Percentiles rank a stretch among this genome's conserved stretches.
Conservation (phyloP, 1,140 invertebrate species). For the Drosophila ercepeae region DNA sequence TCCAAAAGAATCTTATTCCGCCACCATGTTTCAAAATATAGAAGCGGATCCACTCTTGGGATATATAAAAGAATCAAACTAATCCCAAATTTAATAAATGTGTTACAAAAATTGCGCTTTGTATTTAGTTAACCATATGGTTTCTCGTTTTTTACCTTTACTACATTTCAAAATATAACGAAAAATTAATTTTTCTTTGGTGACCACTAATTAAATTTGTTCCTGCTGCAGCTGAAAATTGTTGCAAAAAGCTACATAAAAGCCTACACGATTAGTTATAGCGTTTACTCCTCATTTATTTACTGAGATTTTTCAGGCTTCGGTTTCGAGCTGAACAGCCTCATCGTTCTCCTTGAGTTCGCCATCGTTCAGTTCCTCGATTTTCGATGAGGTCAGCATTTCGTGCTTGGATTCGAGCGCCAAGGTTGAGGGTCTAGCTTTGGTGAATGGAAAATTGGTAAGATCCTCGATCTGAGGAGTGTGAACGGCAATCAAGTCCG, state of each 20-base stretch:
- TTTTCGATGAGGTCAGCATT: conserved; percentile 20
- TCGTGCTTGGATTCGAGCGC: conserved; percentile 68
- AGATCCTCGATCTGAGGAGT: conserved; percentile 87
- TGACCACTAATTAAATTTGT: conserved; percentile 15
- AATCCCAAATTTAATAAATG: conserved; percentile 7
- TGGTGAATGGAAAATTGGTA: conserved; percentile 75
- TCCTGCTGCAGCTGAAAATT: conserved; percentile 34
- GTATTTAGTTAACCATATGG: conserved; percentile 53
- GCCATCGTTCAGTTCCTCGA: conserved; percentile 14
- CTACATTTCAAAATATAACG: conserved; percentile 39
- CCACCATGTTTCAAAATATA: too few species aligned
- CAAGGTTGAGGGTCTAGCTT: conserved; percentile 75
- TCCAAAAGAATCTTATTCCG: not conserved
- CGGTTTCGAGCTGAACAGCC: conserved; percentile 14
- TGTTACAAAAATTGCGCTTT: conserved; percentile 75
- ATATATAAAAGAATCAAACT: not conserved
- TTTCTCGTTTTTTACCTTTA: conserved; percentile 29
- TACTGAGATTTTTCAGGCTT: conserved; percentile 34
- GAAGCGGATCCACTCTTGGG: too few species aligned
- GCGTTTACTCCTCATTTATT: conserved; percentile 32
- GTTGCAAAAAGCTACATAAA: conserved; percentile 71
- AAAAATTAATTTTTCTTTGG: conserved; percentile 11
- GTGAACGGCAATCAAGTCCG: conserved; percentile 90
- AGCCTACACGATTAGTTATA: conserved; percentile 50
- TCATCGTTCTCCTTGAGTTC: conserved; percentile 51